phyloP scores from a whole-genome alignment of 2,888 invertebrate species.

The Drosophila nr. perissopoda region DNA sequence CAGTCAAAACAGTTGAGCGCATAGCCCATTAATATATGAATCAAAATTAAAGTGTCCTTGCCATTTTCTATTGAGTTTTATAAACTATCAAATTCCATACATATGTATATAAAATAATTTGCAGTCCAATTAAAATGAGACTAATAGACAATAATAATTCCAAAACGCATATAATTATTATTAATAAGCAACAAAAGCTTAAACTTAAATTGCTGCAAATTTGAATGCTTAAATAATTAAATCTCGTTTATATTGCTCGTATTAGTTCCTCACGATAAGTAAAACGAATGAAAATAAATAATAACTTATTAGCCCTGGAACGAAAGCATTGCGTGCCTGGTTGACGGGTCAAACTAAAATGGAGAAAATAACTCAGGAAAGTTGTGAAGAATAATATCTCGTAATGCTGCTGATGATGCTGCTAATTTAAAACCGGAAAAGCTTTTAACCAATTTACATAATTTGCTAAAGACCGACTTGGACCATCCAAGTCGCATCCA shows the following conservation, averaged over 20 bases:
- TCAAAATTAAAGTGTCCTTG: not conserved
- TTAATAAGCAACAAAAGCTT: not conserved
- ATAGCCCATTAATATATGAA: not conserved
- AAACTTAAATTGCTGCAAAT: not conserved
- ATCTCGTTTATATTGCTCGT: not conserved
- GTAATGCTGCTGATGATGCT: slow-evolving; percentile 73
- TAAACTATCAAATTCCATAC: not conserved
- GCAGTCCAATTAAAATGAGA: not conserved
- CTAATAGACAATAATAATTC: not conserved
- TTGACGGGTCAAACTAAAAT: slow-evolving; percentile 31
- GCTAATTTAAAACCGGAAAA: slow-evolving; percentile 82
- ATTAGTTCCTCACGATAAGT: not conserved
- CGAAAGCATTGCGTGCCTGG: not conserved
- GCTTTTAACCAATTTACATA: slow-evolving; percentile 84
- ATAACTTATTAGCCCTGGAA: not conserved
- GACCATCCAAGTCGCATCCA: slow-evolving; percentile 19
- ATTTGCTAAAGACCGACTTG: slow-evolving; percentile 69
- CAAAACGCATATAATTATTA: not conserved
- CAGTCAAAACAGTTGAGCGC: not conserved
- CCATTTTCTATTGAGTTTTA: not conserved
- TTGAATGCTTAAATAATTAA: not conserved
- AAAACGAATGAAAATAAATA: not conserved
- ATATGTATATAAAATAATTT: not conserved
- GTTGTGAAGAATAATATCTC: slow-evolving; percentile 61
- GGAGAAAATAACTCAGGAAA: slow-evolving; percentile 50